These are phyloP conservation scores for Baccha elongata DNA, from an alignment of 2,888 invertebrate species.

Conservation along the genomic window DNA sequence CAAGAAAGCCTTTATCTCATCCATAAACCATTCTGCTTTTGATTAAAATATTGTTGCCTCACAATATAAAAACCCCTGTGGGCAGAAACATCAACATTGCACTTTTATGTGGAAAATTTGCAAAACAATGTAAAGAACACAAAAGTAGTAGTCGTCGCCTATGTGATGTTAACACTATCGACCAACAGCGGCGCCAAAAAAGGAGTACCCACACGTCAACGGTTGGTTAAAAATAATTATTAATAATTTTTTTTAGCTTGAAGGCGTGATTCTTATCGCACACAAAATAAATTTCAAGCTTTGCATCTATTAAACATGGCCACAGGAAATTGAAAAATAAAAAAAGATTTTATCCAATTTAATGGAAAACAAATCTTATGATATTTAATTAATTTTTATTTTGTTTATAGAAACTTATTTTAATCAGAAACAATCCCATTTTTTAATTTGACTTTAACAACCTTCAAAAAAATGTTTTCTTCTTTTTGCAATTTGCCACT, in stretches of 20 bases:
- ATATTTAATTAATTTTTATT: neutral
- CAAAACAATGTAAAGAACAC: neutral
- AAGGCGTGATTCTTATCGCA: conserved; percentile 33
- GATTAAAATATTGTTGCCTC: conserved; percentile 21
- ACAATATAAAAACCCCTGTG: neutral
- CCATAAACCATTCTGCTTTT: conserved; percentile 2
- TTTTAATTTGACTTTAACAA: conserved; percentile 7
- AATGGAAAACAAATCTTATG: neutral
- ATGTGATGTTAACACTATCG: conserved; percentile 23
- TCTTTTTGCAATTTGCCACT: neutral
- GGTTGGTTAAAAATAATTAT: conserved; percentile 25
- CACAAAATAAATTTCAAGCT: conserved; percentile 15
- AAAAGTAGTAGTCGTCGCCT: conserved; percentile 16
- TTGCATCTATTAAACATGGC: neutral
- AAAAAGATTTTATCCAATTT: neutral
- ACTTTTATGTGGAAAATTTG: neutral
- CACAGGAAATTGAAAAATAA: conserved; percentile 20
- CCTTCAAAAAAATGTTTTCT: conserved; percentile 34
- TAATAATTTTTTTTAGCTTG: conserved; percentile 4
- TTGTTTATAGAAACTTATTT: conserved; percentile 1
- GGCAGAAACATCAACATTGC: conserved; percentile 27
- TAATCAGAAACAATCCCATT: neutral
- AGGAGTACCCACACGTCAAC: conserved; percentile 24
- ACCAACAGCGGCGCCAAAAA: conserved; percentile 11
- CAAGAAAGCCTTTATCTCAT: neutral